Evolutionary conservation across 2,113 vertebrate genomes (phyloP), one percentile per base, ranked within the genome.

Genomic region (Thermophis baileyi): DNA sequence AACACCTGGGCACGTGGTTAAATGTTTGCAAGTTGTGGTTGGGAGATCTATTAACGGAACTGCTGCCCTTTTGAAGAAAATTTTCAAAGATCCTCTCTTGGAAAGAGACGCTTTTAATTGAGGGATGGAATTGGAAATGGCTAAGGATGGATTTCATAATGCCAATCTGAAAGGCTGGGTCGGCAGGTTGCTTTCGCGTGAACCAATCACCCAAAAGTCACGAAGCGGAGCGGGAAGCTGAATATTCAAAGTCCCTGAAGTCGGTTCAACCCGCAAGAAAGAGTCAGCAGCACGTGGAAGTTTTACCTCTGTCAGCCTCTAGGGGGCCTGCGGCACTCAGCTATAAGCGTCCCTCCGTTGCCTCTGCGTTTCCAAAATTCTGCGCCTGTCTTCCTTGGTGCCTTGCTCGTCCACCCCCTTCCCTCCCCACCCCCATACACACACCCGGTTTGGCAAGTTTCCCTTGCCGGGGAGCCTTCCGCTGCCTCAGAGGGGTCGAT

Each of bases 381-480:
- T 7, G 24, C 51, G n/a, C 1, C 24, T 6, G n/a, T 18, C 47
- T 44, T 20, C 27, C 40, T 18, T 88, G 7, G 24, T 54, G 35
- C 3, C 47, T 46, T 9, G 25, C 18, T 92, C 10, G 35, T 22
- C 22, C 57, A 35, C 7, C 35, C 74, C 74, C 91, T 0, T 55
- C 3, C 18, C 12, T 95, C 49, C 25, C 57, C 27, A 4, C 3
- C 57, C 25, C 55, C 24, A 12, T 14, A n/a, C 12, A 5, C 60
- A 69, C 4, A n/a, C 60, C 88, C 35, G 3, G 53, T 7, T 94
- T 97, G 97, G 97, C 97, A 97, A 94, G 91, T 11, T 57, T 63
- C 25, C 44, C 85, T 24, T 1, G 93, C 7, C 1, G 14, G n/a
- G 85, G 22, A 55, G n/a, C 54, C 50, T 53, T 20, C 50, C 49